phyloP scores from a whole-genome alignment of 2,113 vertebrate genomes.

The Oceanodroma tethys region DNA sequence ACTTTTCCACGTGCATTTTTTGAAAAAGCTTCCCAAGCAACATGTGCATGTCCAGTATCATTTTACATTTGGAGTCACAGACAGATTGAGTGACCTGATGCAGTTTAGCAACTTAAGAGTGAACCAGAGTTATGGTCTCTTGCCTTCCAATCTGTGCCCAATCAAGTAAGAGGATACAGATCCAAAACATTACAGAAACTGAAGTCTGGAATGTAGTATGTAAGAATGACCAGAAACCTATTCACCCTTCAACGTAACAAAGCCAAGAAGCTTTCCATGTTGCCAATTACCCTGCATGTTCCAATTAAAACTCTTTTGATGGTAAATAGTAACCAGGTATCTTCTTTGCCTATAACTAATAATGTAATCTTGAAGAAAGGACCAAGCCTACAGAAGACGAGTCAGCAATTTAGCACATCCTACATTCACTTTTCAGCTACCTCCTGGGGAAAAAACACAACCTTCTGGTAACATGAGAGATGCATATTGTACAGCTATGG shows the following conservation, averaged over 20 bases:
- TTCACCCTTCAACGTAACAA: background rate
- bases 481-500: background rate
- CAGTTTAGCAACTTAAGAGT: background rate
- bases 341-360: background rate
- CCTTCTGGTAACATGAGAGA: slow-evolving; percentile 5
- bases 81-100: background rate
- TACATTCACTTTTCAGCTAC: background rate
- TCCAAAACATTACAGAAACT: background rate
- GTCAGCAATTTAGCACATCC: background rate
- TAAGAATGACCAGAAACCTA: background rate
- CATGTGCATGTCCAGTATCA: background rate
- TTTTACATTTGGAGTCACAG: background rate
- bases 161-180: background rate
- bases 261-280: background rate
- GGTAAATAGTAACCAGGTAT: background rate
- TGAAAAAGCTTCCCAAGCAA: background rate
- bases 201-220: background rate
- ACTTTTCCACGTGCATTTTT: background rate
- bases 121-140: background rate
- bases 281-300: background rate
- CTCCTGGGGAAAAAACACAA: background rate
- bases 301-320: background rate
- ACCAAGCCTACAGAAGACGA: background rate
- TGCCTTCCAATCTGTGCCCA: background rate
- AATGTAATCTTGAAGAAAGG: background rate